phyloP scores from a whole-genome alignment of 2,797 vertebrate species.

The Austrolebias charrua region DNA sequence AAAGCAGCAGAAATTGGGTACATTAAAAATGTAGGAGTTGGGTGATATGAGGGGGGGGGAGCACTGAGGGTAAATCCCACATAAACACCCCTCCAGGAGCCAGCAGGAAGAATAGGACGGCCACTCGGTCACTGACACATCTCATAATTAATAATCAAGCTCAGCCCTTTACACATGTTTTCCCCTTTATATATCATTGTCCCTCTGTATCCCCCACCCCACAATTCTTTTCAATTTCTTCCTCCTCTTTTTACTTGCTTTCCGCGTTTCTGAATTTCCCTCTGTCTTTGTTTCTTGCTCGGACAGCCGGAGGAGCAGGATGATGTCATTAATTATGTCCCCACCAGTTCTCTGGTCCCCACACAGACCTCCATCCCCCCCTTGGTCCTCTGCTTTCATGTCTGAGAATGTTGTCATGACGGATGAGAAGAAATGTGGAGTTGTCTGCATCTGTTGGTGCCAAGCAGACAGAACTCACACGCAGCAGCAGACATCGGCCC shows the following conservation, averaged over 20 bases:
- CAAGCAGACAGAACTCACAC: constrained; percentile 41
- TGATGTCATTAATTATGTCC: constrained; percentile 75
- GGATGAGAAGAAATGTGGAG: constrained; percentile 35
- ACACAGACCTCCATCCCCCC: constrained; percentile 42
- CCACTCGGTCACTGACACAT: constrained; percentile 53
- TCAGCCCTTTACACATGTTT: constrained; percentile 60
- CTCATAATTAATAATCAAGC: constrained; percentile 67
- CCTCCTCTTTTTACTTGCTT: constrained; percentile 30
- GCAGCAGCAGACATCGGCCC: constrained; percentile 28
- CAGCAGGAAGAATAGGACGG: constrained; percentile 53
- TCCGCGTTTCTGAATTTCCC: constrained; percentile 21
- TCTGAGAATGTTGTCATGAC: constrained; percentile 48
- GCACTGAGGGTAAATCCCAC: constrained; percentile 29
- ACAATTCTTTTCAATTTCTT: constrained; percentile 18
- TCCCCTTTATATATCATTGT: constrained; percentile 24
- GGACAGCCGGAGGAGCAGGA: constrained; percentile 63
- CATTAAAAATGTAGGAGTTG: constrained; percentile 33
- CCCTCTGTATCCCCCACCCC: neutral
- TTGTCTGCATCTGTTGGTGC: constrained; percentile 52
- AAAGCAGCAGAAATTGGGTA: constrained; percentile 1
- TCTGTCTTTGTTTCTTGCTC: constrained; percentile 26
- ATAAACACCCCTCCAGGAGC: constrained; percentile 57
- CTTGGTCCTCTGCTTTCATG: constrained; percentile 43
- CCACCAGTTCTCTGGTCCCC: constrained; percentile 44
- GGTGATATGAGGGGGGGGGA: constrained; percentile 9